These are phyloP conservation scores for Chirona hameri DNA, from an alignment of 2,888 invertebrate species.

Conservation along the genomic window DNA sequence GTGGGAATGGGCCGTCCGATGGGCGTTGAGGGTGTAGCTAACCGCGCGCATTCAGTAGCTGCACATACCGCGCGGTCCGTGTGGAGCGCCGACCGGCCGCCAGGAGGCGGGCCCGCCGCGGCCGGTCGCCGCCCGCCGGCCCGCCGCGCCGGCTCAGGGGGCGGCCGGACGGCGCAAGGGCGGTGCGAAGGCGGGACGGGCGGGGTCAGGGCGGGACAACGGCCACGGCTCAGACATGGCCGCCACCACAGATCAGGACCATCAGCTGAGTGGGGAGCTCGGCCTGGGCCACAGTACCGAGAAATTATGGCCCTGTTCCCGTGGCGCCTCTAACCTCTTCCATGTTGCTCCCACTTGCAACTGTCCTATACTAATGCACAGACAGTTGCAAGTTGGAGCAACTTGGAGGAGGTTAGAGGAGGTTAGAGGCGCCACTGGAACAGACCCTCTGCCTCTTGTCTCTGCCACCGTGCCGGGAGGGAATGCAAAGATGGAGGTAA, in stretches of 20 bases:
- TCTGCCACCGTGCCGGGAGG: too few species aligned
- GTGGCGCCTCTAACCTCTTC: too few species aligned
- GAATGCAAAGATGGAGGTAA: too few species aligned
- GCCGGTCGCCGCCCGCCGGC: background rate
- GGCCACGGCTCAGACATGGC: background rate
- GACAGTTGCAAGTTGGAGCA: too few species aligned
- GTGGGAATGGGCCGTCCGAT: constrained; percentile 7
- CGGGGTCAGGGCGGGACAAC: background rate
- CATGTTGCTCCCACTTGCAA: too few species aligned
- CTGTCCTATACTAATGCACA: too few species aligned
- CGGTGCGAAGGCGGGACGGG: background rate
- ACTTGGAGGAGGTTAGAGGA: too few species aligned
- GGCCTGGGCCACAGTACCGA: too few species aligned
- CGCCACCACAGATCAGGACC: background rate
- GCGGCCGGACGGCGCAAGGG: background rate
- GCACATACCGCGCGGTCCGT: background rate
- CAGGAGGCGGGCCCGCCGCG: background rate
- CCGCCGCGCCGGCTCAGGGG: background rate
- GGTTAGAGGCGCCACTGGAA: too few species aligned
- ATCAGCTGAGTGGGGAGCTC: too few species aligned
- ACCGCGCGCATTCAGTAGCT: constrained; percentile 25
- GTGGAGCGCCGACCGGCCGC: background rate
- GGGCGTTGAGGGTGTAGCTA: constrained; percentile 23
- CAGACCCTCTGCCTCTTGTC: too few species aligned
- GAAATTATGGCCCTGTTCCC: too few species aligned